Base-by-base conservation (phyloP, 92 coral and sea anemone species). In the Siderastrea radians region DNA sequence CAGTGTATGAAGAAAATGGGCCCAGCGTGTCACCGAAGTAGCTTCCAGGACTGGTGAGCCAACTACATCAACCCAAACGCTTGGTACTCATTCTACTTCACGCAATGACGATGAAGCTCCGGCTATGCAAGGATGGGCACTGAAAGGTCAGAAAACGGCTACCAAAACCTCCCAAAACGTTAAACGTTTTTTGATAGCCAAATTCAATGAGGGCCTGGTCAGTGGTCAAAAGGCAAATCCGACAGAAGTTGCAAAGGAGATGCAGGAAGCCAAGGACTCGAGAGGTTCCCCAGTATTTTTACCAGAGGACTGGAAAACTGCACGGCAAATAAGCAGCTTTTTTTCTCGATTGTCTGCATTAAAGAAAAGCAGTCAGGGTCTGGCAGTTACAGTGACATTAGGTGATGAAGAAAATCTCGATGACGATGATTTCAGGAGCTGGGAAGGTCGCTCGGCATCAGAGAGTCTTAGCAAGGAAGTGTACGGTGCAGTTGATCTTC, bases 21-120 rank as follows among this genome's bases (percentile, higher is more conserved):
- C 87, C 52, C 82, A 73, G 19, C 63, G 50, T 19, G 91, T 90
- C 19, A 80, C 91, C 72, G 93, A 68, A 45, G 51, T 88, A 76
- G 77, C 49, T 51, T 45, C 71, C 7, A 26, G 74, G 38, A 26
- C 43, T 4, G 78, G 59, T 73, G 81, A 48, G 6, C 60, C 71
- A 8, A 14, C 75, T 50, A 64, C 7, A 44, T 65, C 74, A 11
- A 12, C 84, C 52, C 68, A 64, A 26, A 50, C 64, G 2, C 5
- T 13, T 19, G 68, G 50, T 11, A 50, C 53, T 14, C 5, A n/a
- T 11, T 52, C 13, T 54, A 45, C 74, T 14, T 66, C 74, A 13
- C 53, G 62, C n/a, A 67, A 26, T 51, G n/a, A n/a, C n/a, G 62
- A 67, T 7, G 17, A 6, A 51, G n/a, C 48, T 3, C 38, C 43